A percentile compares a stretch with the other conserved stretches of the same genome.
These are phyloP conservation scores for Cynaeus angustus DNA, from an alignment of 2,888 invertebrate species.

Conservation along the genomic window DNA sequence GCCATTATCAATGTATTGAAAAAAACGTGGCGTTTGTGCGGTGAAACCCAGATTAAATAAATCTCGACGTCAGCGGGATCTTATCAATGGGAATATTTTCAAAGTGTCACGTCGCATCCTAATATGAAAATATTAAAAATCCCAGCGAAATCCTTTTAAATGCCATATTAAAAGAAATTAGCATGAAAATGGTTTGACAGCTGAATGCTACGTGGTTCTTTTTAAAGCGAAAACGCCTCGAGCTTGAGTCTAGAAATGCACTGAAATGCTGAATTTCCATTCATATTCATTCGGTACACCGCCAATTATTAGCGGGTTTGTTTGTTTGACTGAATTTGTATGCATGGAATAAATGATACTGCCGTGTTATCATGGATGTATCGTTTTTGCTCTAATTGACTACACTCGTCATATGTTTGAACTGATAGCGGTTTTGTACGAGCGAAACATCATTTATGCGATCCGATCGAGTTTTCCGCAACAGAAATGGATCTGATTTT, in stretches of 20 bases:
- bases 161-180: conserved; percentile 70
- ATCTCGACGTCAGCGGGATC: conserved; percentile 63
- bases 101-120: conserved; percentile 62
- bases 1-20: conserved; percentile 36
- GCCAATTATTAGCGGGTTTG: conserved; percentile 71
- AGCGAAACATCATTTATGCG: conserved; percentile 23
- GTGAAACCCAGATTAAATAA: conserved; percentile 51
- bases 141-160: conserved; percentile 69
- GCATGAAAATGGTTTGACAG: conserved; percentile 72
- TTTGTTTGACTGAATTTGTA: conserved; percentile 70
- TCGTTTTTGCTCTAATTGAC: conserved; percentile 66
- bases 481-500: no score
- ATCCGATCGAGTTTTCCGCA: no score
- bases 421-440: conserved; percentile 27
- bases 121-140: conserved; percentile 71
- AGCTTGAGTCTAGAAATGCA: conserved; percentile 59
- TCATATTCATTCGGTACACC: conserved; percentile 61
- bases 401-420: conserved; percentile 59
- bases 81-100: conserved; percentile 65
- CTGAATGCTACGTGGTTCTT: conserved; percentile 66
- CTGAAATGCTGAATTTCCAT: conserved; percentile 64
- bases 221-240: conserved; percentile 63
- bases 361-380: conserved; percentile 63
- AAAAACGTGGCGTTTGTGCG: conserved; percentile 15
- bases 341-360: conserved; percentile 71